Conservation (phyloP, 2,888 invertebrate species). For the Oithona nana region DNA sequence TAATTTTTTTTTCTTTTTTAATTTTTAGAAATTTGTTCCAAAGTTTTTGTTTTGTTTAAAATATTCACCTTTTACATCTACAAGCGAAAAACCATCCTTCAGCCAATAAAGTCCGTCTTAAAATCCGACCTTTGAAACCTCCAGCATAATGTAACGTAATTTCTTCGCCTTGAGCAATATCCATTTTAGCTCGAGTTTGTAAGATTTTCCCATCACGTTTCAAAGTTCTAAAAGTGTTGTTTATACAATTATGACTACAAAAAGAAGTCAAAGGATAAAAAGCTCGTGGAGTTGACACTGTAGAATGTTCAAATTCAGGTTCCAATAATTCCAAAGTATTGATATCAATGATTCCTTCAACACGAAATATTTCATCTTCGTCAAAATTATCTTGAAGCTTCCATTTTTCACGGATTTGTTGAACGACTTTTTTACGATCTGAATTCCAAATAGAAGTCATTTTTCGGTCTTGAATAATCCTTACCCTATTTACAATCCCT, state of each 20-base stretch:
- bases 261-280: background rate
- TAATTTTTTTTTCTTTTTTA: too few relatives aligned
- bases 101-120: background rate
- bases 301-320: background rate
- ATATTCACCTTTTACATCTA: background rate
- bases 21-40: background rate
- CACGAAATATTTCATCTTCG: background rate
- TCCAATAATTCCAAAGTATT: background rate
- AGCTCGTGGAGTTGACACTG: background rate
- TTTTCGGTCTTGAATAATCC: background rate
- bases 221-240: background rate
- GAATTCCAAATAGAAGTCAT: background rate
- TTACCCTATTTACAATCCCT: too few relatives aligned
- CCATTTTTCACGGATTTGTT: background rate
- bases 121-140: slow-evolving; percentile 5
- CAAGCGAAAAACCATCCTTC: background rate
- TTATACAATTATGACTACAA: background rate
- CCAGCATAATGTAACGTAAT: slow-evolving; percentile 10
- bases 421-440: background rate
- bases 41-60: background rate
- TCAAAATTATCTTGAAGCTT: background rate
- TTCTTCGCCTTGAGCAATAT: slow-evolving; percentile 2
- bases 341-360: background rate
- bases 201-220: background rate
- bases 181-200: background rate